Evolutionary conservation across 2,797 vertebrate species (phyloP).

Genomic region (Pseudocheirus occidentalis): DNA sequence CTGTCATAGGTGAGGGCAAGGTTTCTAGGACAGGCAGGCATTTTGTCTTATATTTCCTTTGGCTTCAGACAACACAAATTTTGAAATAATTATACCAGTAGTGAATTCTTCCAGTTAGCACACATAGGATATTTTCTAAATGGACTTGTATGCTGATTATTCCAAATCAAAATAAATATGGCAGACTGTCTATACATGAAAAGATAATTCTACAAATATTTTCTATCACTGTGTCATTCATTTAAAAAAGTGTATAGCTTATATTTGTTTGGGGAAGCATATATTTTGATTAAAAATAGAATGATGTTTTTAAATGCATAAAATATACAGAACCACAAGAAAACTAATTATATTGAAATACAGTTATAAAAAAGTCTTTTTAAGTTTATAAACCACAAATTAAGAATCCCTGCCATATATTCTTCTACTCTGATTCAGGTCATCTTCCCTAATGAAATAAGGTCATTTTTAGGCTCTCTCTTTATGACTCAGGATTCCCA

Average conservation of each 20-base stretch:
- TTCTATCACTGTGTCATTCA: neutral
- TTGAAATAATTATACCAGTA: neutral
- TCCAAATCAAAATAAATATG: neutral
- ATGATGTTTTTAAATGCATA: neutral
- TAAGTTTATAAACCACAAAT: neutral
- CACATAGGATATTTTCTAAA: slow-evolving; percentile 20
- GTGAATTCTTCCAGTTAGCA: neutral
- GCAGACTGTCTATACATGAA: neutral
- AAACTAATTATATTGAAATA: neutral
- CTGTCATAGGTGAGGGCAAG: neutral
- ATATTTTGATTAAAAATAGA: neutral
- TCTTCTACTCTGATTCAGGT: neutral
- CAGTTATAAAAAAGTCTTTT: neutral
- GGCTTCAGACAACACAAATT: neutral
- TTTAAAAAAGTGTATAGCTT: neutral
- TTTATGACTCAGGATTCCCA: neutral
- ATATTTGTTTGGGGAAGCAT: neutral
- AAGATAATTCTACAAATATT: slow-evolving; percentile 18
- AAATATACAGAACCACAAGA: neutral
- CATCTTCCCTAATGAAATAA: neutral
- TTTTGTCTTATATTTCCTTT: neutral
- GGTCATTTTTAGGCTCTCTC: neutral
- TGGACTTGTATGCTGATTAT: neutral
- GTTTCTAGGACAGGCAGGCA: neutral
- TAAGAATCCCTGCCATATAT: neutral